phyloP scores from a whole-genome alignment of 2,888 invertebrate genomes.

The Polymixis lichenea region DNA sequence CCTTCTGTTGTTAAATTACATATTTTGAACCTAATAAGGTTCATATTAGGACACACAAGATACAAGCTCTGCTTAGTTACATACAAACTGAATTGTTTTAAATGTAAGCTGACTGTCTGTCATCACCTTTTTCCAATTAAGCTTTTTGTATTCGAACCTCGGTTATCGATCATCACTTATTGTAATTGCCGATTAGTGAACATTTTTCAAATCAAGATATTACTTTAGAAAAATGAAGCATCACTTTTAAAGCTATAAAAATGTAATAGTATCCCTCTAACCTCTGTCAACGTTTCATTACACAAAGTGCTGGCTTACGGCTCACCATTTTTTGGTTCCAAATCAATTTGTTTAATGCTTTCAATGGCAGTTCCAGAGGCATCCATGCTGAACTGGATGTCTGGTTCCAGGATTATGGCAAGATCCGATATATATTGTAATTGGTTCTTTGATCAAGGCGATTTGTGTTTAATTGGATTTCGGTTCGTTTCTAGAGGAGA shows the following conservation, averaged over 20 bases:
- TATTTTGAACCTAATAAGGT: not conserved
- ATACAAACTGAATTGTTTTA: not conserved
- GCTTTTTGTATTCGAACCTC: not conserved
- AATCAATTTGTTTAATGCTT: slow-evolving; percentile 79
- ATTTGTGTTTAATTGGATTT: slow-evolving; percentile 55
- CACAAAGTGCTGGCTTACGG: slow-evolving; percentile 72
- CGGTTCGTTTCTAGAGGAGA: not conserved
- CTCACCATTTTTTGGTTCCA: slow-evolving; percentile 70
- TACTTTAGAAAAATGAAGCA: not conserved
- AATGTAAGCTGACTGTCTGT: too few relatives aligned
- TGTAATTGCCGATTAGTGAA: not conserved
- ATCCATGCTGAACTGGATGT: slow-evolving; percentile 48
- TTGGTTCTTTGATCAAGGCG: slow-evolving; percentile 36
- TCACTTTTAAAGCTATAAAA: slow-evolving; percentile 34
- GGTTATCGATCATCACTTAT: not conserved
- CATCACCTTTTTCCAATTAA: not conserved
- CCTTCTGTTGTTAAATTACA: not conserved
- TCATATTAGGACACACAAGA: not conserved
- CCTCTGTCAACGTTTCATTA: slow-evolving; percentile 71
- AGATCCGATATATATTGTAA: slow-evolving; percentile 51
- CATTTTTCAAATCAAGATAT: not conserved
- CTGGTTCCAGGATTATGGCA: slow-evolving; percentile 46
- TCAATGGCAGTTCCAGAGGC: slow-evolving; percentile 64
- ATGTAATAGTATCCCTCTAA: slow-evolving; percentile 26
- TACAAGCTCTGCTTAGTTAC: not conserved